Evolutionary conservation across 2,797 vertebrate genomes (phyloP).

Genomic region (Synaphobranchus kaupii): DNA sequence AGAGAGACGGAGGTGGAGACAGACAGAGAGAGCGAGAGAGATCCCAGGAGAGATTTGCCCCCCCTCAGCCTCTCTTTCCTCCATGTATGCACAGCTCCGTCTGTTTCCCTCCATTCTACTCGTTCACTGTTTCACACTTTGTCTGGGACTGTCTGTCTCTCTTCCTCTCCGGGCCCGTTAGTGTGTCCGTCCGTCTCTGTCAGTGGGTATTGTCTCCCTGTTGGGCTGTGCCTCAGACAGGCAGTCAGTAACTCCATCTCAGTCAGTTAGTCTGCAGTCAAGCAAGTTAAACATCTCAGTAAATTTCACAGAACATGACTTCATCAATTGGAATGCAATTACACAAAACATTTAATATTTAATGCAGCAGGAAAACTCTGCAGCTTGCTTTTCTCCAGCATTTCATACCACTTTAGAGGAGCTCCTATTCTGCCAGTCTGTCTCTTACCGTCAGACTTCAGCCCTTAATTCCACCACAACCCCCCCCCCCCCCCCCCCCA

Average conservation of each 20-base stretch:
- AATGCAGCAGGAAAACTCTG: neutral
- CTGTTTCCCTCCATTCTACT: too few relatives aligned
- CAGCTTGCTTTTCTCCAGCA: neutral
- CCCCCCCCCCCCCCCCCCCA: too few relatives aligned
- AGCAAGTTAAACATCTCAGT: constrained; percentile 3
- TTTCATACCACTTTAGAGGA: neutral
- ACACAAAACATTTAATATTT: neutral
- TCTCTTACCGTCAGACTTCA: too few relatives aligned
- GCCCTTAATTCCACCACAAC: too few relatives aligned
- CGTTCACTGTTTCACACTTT: neutral
- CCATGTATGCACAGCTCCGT: too few relatives aligned
- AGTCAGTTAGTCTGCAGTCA: neutral
- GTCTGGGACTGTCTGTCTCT: neutral
- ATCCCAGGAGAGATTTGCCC: neutral
- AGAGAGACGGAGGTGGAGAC: neutral
- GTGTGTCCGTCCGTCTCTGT: neutral
- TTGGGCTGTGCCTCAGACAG: neutral
- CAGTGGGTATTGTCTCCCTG: neutral
- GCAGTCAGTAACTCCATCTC: too few relatives aligned
- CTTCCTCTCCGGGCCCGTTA: neutral
- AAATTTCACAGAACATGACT: constrained; percentile 7
- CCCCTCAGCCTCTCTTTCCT: too few relatives aligned
- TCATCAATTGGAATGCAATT: neutral
- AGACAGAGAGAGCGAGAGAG: neutral
- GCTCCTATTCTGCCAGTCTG: neutral